phyloP scores from a whole-genome alignment of 2,113 vertebrate species.

The Crotalus helleri region DNA sequence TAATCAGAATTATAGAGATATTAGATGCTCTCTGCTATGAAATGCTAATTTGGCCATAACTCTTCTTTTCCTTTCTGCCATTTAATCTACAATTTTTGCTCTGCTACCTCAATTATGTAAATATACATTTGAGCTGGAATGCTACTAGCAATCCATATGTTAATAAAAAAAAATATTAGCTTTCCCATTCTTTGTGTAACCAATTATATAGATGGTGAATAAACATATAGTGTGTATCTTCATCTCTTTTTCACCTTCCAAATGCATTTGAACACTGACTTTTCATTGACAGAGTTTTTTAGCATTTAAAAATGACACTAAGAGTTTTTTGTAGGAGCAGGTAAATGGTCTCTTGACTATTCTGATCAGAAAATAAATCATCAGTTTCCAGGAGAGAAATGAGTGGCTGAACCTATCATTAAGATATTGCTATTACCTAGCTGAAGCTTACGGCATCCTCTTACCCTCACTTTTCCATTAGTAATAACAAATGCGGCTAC shows the following conservation, averaged over 20 bases:
- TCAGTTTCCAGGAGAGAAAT: background rate
- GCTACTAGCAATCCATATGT: background rate
- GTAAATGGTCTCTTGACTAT: background rate
- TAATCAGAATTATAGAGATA: background rate
- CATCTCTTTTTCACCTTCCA: background rate
- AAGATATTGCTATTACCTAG: background rate
- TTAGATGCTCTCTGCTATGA: background rate
- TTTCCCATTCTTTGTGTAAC: background rate
- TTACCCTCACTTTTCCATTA: background rate
- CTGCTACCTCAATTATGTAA: background rate
- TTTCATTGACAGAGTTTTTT: slow-evolving; percentile 20
- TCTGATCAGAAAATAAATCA: slow-evolving; percentile 14
- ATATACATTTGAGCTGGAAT: background rate
- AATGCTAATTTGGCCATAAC: background rate
- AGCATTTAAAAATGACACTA: background rate
- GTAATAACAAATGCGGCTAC: slow-evolving; percentile 8
- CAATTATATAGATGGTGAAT: background rate
- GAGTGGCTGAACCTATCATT: slow-evolving; percentile 8
- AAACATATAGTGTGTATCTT: background rate
- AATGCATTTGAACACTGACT: background rate
- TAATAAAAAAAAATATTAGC: background rate
- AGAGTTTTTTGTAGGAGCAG: background rate
- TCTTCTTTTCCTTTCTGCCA: background rate
- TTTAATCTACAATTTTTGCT: background rate
- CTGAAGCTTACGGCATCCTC: background rate